These are phyloP conservation scores for Cheilosia soror DNA, from an alignment of 2,888 invertebrate species.

Conservation along the genomic window DNA sequence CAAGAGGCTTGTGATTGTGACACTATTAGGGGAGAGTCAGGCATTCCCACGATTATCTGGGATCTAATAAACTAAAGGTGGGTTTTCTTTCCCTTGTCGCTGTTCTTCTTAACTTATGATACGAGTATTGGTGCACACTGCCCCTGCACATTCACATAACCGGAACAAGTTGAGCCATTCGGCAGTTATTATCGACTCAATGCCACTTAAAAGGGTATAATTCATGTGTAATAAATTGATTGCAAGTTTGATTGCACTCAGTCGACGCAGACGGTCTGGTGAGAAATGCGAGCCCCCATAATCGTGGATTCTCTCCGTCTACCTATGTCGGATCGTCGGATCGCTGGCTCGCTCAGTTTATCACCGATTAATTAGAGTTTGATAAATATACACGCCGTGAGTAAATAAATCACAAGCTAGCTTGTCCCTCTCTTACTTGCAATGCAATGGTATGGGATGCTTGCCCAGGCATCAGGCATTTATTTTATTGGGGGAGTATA, in stretches of 20 bases:
- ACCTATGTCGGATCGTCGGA: slow-evolving; percentile 16
- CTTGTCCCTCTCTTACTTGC: slow-evolving; percentile 16
- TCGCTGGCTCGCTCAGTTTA: slow-evolving; percentile 80
- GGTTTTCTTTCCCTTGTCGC: slow-evolving; percentile 23
- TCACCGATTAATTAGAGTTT: slow-evolving; percentile 84
- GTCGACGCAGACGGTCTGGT: slow-evolving; percentile 27
- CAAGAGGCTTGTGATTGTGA: slow-evolving; percentile 5
- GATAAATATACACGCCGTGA: slow-evolving; percentile 84
- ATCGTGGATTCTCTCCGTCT: slow-evolving; percentile 12
- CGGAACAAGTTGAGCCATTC: slow-evolving; percentile 1
- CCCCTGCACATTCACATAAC: background rate
- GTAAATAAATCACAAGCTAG: slow-evolving; percentile 83
- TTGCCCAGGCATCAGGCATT: slow-evolving; percentile 75
- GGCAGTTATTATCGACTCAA: slow-evolving; percentile 70
- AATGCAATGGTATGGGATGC: background rate
- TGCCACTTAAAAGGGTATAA: slow-evolving; percentile 82
- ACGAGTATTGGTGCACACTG: slow-evolving; percentile 22
- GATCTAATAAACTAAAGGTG: slow-evolving; percentile 54
- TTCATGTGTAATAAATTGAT: slow-evolving; percentile 83
- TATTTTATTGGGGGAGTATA: slow-evolving; percentile 83
- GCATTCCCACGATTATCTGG: slow-evolving; percentile 65
- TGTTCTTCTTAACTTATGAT: slow-evolving; percentile 7
- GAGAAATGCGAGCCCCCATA: background rate
- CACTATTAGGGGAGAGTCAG: background rate
- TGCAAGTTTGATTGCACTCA: slow-evolving; percentile 73